Conservation (phyloP, 2,888 invertebrate genomes). For the Epicampocera succincta region DNA sequence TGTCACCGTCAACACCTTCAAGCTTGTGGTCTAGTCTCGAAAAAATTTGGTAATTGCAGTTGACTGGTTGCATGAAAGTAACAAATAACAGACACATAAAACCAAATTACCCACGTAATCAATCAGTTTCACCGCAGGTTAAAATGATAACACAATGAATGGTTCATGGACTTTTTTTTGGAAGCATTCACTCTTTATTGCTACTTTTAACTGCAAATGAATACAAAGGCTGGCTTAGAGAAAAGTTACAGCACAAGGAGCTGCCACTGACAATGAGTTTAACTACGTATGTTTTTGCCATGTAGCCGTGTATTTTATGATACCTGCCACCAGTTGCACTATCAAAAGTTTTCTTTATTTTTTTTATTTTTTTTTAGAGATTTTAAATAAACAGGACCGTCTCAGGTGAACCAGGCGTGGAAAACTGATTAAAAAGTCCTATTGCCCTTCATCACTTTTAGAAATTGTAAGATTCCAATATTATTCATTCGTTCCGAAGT, state of each 20-base stretch:
- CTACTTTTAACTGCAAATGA: background rate
- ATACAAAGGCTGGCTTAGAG: background rate
- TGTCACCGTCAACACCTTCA: slow-evolving; percentile 66
- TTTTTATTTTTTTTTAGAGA: too few relatives aligned
- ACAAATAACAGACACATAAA: slow-evolving; percentile 54
- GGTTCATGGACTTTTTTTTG: background rate
- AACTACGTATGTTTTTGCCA: slow-evolving; percentile 63
- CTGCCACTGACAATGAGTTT: slow-evolving; percentile 63
- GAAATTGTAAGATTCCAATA: too few relatives aligned
- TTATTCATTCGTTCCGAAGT: too few relatives aligned
- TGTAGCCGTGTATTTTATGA: too few relatives aligned
- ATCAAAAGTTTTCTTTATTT: too few relatives aligned
- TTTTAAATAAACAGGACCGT: too few relatives aligned
- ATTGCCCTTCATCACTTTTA: too few relatives aligned
- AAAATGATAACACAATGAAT: slow-evolving; percentile 58
- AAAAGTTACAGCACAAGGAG: slow-evolving; percentile 53
- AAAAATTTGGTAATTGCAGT: slow-evolving; percentile 36
- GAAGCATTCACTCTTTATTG: slow-evolving; percentile 1
- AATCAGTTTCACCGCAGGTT: slow-evolving; percentile 65
- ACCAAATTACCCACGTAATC: slow-evolving; percentile 66
- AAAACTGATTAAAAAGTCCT: too few relatives aligned
- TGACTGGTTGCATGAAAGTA: slow-evolving; percentile 38
- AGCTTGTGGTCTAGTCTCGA: slow-evolving; percentile 44
- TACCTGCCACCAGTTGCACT: too few relatives aligned
- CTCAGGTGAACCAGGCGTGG: too few relatives aligned